Evolutionary conservation across 2,888 invertebrate genomes (phyloP), one percentile per base, ranked within the genome.

Genomic region (Aethes cnicana): DNA sequence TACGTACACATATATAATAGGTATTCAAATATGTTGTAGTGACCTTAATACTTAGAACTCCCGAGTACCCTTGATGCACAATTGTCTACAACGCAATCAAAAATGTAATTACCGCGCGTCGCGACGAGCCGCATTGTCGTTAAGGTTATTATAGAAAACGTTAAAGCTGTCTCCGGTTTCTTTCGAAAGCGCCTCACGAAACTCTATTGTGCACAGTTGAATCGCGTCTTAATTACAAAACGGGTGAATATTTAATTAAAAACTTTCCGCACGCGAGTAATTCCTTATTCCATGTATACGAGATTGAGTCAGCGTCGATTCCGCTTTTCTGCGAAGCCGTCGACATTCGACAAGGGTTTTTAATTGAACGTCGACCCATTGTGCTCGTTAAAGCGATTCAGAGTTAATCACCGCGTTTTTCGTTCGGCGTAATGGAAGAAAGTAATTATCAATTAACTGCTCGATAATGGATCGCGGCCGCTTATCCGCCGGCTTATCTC

Each of bases 391-490:
- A 85, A 85, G 74, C 84, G 81, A 84, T 87, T 84, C 82, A 69
- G 82, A 81, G 85, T 87, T 87, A 84, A 86, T 87, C 84, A 85
- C 84, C 74, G 77, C 76, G 84, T 84, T 88, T 88, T 86, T 86
- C 81, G 84, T 83, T 77, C 79, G 69, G 66, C 72, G 81, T 86
- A 88, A 87, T 87, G 84, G 85, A 86, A 86, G 87, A 88, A 87
- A 87, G 87, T 87, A 86, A 88, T 89, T 87, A 87, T 86, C 85
- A 87, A 88, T 89, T 88, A 87, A 87, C 84, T 79, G 81, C 71
- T 76, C 81, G 81, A 83, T 88, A 89, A 88, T 86, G 82, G 87
- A 88, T 88, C 84, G 86, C 71, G 82, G 82, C 73, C 75, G 86
- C 80, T 84, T 83, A 85, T 83, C 82, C 78, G 63, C 57, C 66